phyloP scores from a whole-genome alignment of 2,113 vertebrate genomes.

The Chaetodon auriga region DNA sequence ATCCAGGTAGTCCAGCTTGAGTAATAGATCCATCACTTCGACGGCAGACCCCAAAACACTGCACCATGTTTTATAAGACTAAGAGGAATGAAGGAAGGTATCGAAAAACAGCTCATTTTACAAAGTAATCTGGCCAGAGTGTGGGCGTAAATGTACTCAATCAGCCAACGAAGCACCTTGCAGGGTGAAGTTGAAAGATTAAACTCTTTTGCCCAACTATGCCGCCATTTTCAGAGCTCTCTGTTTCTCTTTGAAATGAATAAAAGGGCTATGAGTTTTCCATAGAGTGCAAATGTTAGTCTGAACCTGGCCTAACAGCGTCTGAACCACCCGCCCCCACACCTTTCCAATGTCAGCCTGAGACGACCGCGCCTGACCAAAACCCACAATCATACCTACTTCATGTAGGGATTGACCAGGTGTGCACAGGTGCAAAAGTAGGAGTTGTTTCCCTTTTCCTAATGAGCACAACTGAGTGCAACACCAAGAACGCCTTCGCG shows the following conservation, averaged over 20 bases:
- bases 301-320: not conserved
- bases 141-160: not conserved
- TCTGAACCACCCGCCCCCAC: not conserved
- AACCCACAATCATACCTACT: not conserved
- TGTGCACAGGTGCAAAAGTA: not conserved
- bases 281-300: not conserved
- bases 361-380: not conserved
- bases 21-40: not conserved
- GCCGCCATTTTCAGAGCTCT: not conserved
- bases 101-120: not conserved
- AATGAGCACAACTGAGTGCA: not conserved
- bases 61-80: not conserved
- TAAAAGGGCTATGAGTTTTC: not conserved
- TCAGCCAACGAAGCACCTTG: not conserved
- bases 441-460: not conserved
- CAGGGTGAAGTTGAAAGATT: not conserved
- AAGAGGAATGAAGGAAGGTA: not conserved
- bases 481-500: not conserved
- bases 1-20: not conserved
- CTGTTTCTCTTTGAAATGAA: not conserved
- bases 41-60: not conserved
- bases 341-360: not conserved
- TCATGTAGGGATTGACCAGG: not conserved
- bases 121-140: not conserved
- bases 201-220: not conserved